Base-by-base conservation (phyloP, 2,113 vertebrate genomes). In the Zapus hudsonius region DNA sequence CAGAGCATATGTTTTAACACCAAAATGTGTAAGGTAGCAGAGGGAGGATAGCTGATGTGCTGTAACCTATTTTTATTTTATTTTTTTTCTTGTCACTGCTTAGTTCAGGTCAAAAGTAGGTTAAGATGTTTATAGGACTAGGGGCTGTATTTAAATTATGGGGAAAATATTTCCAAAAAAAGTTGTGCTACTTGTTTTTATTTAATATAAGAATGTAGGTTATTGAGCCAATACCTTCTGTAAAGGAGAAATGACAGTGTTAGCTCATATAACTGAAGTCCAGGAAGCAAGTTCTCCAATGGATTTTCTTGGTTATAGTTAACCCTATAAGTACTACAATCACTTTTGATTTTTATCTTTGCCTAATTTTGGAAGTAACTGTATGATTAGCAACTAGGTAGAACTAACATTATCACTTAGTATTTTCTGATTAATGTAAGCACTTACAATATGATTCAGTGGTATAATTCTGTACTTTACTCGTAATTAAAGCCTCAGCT, bases 1-100 rank as follows among this genome's bases (percentile, higher is more conserved):
- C 95, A 97, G 90, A 97, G 74, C 96, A 95, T 96, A 94, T 97
- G 97, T 87, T 97, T 97, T 89, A 95, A 47, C 96, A 97, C 92
- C 95, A 97, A 94, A 97, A 97, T 95, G 78, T 94, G 85, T 90
- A 94, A 97, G 95, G 90, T 96, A 92, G 74, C 94, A 69, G 82
- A 95, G 93, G 66, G 91, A 96, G 94, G 95, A 91, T 93, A 86
- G 94, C 96, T 95, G 94, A 96, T 92, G 79, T 97, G 93, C 96
- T 95, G 73, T 90, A 97, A 97, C 95, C 92, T 96, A 89, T 95
- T 95, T 94, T 92, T 78, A 91, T 94, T 95, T 97, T 95, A 72
- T 90, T 96, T 94, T 66, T 67, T 95, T 75, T 94, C 38, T 85
- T n/a, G 92, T 93, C 90, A 44, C 29, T 96, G 67, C 94, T 93